Percentiles rank a stretch among this genome's conserved stretches.
Conservation (phyloP, 2,797 vertebrate species). For the Crocidura indochinensis region DNA sequence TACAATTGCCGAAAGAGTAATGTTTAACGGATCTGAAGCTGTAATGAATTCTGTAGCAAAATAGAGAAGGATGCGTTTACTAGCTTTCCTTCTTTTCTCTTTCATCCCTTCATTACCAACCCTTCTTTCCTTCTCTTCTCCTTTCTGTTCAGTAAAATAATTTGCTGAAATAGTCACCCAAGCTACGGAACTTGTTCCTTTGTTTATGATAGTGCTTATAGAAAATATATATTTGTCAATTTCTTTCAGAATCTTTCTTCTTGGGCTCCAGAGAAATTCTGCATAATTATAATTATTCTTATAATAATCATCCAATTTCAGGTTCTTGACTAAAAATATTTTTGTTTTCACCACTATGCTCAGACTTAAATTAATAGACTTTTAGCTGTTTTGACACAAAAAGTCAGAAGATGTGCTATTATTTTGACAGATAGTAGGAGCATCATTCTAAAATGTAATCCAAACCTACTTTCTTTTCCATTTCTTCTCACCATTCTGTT, state of each 20-base stretch:
- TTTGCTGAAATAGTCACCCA: not conserved
- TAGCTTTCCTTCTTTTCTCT: not conserved
- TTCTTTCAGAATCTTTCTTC: not conserved
- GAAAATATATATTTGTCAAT: not conserved
- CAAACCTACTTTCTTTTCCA: not conserved
- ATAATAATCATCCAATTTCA: not conserved
- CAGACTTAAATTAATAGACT: not conserved
- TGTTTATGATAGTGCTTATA: not conserved
- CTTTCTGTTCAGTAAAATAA: no score
- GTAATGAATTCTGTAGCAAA: not conserved
- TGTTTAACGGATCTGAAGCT: not conserved
- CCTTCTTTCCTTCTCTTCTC: no score
- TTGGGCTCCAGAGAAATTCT: not conserved
- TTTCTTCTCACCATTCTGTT: not conserved
- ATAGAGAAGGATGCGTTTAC: not conserved
- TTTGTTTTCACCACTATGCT: not conserved
- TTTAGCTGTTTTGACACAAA: not conserved
- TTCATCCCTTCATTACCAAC: not conserved
- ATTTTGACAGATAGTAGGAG: not conserved
- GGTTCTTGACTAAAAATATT: not conserved
- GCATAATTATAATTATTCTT: not conserved
- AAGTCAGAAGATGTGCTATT: not conserved
- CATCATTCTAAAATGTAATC: not conserved
- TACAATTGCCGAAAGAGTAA: no score
- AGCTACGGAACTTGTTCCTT: not conserved